Base-by-base conservation (phyloP, 2,888 invertebrate genomes). In the Lacanobia oleracea region DNA sequence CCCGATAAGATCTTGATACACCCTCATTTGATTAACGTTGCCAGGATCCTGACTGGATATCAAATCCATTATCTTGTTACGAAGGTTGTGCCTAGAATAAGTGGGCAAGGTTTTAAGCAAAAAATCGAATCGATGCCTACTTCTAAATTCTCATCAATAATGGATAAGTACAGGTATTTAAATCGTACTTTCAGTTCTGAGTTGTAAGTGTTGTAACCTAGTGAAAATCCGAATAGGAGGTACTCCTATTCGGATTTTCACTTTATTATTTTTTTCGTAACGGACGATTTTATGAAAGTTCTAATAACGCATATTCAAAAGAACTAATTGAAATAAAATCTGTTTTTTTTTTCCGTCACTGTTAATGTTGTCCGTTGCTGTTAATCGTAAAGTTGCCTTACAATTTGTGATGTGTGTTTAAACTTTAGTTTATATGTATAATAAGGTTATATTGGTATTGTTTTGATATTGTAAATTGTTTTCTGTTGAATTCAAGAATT, bases 21-120 rank as follows among this genome's bases (percentile, higher is more conserved):
- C 74, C 74, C 83, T 79, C 74, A 79, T 83, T 79, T 83, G 83
- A 79, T 79, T 67, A 79, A 83, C 78, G 83, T 79, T 43, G 45
- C 48, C 9, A 16, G 61, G 83, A 72, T 79, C 78, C 74, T 56
- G 80, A 14, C 73, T 67, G 45, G 80, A 79, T 79, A 79, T 63
- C 75, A 73, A 79, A 83, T 67, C 67, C 66, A 79, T 83, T 79
- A 74, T 67, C 63, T 60, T 79, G 57, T 83, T 67, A 67, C 80
- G 66, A 79, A 61, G 60, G 57, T 27, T 78, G 79, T 66, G 51
- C 63, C 65, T 67, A 64, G 79, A 66, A 79, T 83, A 83, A 79
- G 60, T 73, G 12, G 54, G 50, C 45, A 51, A 56, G 40, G 18
- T 67, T 72, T 72, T 45, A 59, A 82, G 59, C 53, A 66, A 72